Conservation (phyloP, 2,113 vertebrate genomes). For the Tautogolabrus adspersus region DNA sequence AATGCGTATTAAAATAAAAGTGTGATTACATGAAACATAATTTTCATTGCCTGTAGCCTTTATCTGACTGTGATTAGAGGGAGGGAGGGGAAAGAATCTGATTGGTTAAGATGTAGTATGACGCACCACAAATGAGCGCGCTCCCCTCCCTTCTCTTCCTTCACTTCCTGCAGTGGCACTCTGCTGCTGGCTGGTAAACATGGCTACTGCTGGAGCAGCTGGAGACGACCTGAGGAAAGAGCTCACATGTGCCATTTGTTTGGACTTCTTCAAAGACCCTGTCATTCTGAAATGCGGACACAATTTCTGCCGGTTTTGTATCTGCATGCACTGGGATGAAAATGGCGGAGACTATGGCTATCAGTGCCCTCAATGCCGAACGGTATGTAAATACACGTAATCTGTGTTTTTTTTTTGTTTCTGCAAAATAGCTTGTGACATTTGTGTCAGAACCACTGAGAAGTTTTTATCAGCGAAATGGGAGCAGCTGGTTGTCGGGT, state of each 20-base stretch:
- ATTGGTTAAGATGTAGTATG: constrained; percentile 45
- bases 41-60: neutral
- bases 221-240: constrained; percentile 80
- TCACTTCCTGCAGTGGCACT: constrained; percentile 49
- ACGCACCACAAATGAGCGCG: constrained; percentile 36
- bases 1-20: neutral
- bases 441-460: accelerated
- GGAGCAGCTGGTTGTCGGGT: neutral
- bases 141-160: neutral
- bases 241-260: constrained; percentile 83
- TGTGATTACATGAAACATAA: neutral
- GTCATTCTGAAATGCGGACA: constrained; percentile 86
- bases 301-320: constrained; percentile 84
- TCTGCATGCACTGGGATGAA: constrained; percentile 86
- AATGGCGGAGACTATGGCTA: constrained; percentile 85
- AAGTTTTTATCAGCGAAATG: neutral
- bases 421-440: neutral
- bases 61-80: neutral
- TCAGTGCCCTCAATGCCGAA: constrained; percentile 84
- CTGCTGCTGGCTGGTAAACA: constrained; percentile 53
- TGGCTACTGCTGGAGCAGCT: constrained; percentile 77
- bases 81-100: neutral
- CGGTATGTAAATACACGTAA: constrained; percentile 65
- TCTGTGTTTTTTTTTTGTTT: neutral
- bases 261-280: constrained; percentile 83